Evolutionary conservation across 2,113 vertebrate species (phyloP).

Genomic region (Varanus komodoensis): DNA sequence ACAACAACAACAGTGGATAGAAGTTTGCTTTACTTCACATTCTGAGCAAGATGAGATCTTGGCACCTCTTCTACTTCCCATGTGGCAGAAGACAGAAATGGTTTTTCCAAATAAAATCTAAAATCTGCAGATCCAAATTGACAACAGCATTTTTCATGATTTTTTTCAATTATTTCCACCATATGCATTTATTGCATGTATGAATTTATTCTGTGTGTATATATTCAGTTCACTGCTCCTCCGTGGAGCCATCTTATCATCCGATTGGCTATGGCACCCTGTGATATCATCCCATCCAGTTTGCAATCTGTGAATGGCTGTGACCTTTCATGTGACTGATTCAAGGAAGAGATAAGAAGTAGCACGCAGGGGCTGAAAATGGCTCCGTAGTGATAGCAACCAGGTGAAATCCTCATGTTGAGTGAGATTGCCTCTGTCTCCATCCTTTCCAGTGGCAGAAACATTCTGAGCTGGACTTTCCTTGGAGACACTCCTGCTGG

Average conservation of each 20-base stretch:
- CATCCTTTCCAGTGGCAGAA: background rate
- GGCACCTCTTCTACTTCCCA: background rate
- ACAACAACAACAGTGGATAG: background rate
- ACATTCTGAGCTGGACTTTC: no score
- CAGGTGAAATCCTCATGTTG: background rate
- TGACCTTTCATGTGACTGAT: background rate
- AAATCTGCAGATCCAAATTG: background rate
- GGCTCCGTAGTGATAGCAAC: background rate
- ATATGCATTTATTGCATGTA: background rate
- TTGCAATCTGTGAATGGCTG: background rate
- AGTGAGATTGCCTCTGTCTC: background rate
- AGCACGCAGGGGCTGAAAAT: background rate
- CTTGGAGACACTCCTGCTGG: no score
- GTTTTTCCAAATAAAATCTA: background rate
- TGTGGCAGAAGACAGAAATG: background rate
- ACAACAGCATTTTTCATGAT: background rate
- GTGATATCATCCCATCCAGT: background rate
- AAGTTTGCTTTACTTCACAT: background rate
- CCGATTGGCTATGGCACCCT: background rate
- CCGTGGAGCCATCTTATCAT: background rate
- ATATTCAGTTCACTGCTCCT: background rate
- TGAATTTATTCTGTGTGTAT: no score
- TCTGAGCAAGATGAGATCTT: background rate
- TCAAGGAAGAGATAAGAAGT: background rate
- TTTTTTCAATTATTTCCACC: background rate